These are phyloP conservation scores for Himalopsyche tibetana DNA, from an alignment of 2,888 invertebrate species.

Conservation along the genomic window DNA sequence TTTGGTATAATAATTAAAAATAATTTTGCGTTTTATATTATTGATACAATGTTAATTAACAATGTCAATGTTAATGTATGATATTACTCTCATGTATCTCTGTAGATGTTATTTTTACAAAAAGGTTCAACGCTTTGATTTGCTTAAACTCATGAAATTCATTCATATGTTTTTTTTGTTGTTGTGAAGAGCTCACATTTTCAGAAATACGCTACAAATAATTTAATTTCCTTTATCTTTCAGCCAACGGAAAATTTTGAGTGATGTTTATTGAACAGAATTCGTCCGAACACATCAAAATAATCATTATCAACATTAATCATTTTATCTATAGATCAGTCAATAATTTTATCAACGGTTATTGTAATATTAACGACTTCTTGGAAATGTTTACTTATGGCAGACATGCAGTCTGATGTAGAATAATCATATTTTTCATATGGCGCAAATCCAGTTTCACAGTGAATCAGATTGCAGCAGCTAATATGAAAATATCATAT, in stretches of 20 bases:
- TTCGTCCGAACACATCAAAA: background rate
- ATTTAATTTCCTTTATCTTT: constrained; percentile 20
- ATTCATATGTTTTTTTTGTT: too few relatives aligned
- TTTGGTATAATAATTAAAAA: too few relatives aligned
- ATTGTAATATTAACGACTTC: constrained; percentile 2
- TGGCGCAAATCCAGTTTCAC: background rate
- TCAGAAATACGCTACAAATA: background rate
- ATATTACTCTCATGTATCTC: too few relatives aligned
- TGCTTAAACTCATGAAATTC: too few relatives aligned
- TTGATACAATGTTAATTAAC: too few relatives aligned
- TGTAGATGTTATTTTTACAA: too few relatives aligned
- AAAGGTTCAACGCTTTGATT: too few relatives aligned
- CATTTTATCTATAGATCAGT: constrained; percentile 1
- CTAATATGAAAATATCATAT: background rate
- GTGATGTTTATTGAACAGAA: constrained; percentile 2
- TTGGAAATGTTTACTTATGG: constrained; percentile 5
- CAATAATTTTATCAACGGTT: background rate
- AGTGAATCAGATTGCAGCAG: background rate
- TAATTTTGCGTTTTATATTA: too few relatives aligned
- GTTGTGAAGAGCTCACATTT: background rate
- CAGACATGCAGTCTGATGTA: constrained; percentile 17
- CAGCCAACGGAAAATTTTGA: constrained; percentile 28
- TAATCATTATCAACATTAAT: background rate
- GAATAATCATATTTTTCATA: background rate
- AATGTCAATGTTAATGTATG: too few relatives aligned